phyloP scores from a whole-genome alignment of 1,140 invertebrate genomes.

The Ganaspis sp. region DNA sequence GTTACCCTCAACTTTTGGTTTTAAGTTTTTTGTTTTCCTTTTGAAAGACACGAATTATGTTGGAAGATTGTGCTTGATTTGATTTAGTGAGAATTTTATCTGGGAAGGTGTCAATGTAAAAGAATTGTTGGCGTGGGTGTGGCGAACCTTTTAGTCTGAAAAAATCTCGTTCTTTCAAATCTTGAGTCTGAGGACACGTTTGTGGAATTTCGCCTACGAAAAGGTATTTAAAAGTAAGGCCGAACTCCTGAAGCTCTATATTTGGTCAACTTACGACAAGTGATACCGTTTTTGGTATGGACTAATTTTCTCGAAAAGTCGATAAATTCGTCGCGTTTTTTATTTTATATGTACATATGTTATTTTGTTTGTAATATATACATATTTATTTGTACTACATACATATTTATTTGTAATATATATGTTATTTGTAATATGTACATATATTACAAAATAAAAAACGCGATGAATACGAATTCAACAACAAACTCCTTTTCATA shows the following conservation, averaged over 20 bases:
- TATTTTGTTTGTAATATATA: too few relatives aligned
- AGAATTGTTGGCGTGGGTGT: background rate
- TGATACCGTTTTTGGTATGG: conserved; percentile 3
- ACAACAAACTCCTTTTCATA: too few relatives aligned
- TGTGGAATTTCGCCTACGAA: conserved; percentile 27
- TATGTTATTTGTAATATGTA: too few relatives aligned
- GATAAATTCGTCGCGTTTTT: background rate
- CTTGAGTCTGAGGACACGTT: conserved; percentile 21
- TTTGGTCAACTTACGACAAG: conserved; percentile 12
- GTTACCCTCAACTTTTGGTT: background rate
- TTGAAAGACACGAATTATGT: background rate
- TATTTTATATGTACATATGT: too few relatives aligned
- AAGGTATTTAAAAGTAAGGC: conserved; percentile 12
- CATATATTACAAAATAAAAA: too few relatives aligned
- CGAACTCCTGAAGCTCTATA: conserved; percentile 7
- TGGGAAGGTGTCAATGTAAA: background rate
- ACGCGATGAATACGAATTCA: too few relatives aligned
- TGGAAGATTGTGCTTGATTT: background rate
- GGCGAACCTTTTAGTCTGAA: background rate
- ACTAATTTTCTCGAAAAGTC: background rate
- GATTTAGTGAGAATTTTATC: conserved; percentile 6
- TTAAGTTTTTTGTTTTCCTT: background rate
- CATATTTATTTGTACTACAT: too few relatives aligned
- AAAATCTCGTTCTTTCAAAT: conserved; percentile 3
- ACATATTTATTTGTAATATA: too few relatives aligned